Evolutionary conservation across 1,140 invertebrate species (phyloP).

Genomic region (Mylabris phalerata): DNA sequence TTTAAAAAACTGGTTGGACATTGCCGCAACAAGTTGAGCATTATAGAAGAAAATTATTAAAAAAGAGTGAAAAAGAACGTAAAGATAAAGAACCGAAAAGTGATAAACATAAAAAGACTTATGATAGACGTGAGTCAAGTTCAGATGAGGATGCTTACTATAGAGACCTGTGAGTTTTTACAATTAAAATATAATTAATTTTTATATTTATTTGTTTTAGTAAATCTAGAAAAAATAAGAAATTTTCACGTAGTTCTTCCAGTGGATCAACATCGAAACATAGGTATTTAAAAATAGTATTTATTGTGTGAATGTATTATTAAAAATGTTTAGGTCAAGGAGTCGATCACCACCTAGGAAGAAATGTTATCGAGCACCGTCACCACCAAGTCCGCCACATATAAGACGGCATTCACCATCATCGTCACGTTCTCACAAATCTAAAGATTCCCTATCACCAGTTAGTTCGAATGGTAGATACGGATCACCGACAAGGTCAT

Average conservation of each 20-base stretch:
- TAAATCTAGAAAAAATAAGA: constrained; percentile 43
- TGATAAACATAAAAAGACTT: constrained; percentile 37
- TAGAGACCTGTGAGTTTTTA: constrained; percentile 39
- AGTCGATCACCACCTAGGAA: constrained; percentile 38
- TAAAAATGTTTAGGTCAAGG: constrained; percentile 37
- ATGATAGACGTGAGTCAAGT: constrained; percentile 31
- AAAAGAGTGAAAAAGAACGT: constrained; percentile 49
- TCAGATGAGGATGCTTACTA: constrained; percentile 39
- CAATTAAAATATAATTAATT: no score
- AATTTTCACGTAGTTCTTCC: constrained; percentile 40
- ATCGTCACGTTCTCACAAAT: constrained; percentile 31
- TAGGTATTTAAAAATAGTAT: constrained; percentile 30
- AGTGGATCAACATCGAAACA: constrained; percentile 39
- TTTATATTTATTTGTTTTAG: constrained; percentile 31
- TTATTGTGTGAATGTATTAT: not conserved
- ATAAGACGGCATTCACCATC: constrained; percentile 35
- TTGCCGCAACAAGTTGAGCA: constrained; percentile 82
- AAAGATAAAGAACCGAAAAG: constrained; percentile 35
- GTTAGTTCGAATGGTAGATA: constrained; percentile 35
- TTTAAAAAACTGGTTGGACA: constrained; percentile 70
- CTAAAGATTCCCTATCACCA: constrained; percentile 35
- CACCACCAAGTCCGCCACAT: constrained; percentile 36
- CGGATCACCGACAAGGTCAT: constrained; percentile 27
- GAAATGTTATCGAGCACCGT: constrained; percentile 28
- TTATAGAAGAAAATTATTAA: constrained; percentile 83